Evolutionary conservation across 37 sponge, comb jelly and placozoan species (phyloP).

Genomic region (Spongilla lacustris): DNA sequence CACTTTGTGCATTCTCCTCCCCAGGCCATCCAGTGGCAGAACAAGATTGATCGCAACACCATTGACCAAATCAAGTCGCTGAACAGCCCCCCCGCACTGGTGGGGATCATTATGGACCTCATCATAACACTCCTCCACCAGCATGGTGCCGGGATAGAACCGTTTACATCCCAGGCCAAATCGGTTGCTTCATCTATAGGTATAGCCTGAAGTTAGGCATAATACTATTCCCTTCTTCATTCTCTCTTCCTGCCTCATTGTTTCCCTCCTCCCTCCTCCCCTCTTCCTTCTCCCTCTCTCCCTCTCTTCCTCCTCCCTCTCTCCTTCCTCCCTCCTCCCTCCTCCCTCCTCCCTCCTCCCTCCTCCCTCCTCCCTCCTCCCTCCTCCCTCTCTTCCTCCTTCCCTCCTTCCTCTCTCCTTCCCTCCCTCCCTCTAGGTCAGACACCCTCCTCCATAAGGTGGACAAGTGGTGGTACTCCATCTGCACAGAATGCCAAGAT

Average conservation of each 20-base stretch:
- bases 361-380: neutral
- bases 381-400: neutral
- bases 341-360: neutral
- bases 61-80: conserved; percentile 82
- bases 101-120: conserved; percentile 80
- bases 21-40: conserved; percentile 45
- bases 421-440: neutral
- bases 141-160: neutral
- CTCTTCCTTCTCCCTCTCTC: neutral
- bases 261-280: neutral
- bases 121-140: conserved; percentile 61
- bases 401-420: too few species aligned
- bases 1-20: too few species aligned
- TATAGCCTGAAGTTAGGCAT: neutral
- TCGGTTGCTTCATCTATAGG: neutral
- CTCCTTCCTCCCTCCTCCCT: neutral
- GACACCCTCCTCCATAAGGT: neutral
- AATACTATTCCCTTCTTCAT: neutral
- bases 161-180: neutral
- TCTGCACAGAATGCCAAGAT: neutral
- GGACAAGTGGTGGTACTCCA: neutral
- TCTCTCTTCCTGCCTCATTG: neutral
- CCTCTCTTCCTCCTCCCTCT: conserved; percentile 10
- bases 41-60: conserved; percentile 81
- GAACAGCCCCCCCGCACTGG: conserved; percentile 73